Conservation (phyloP, 2,797 vertebrate genomes). For the Chelmon rostratus region DNA sequence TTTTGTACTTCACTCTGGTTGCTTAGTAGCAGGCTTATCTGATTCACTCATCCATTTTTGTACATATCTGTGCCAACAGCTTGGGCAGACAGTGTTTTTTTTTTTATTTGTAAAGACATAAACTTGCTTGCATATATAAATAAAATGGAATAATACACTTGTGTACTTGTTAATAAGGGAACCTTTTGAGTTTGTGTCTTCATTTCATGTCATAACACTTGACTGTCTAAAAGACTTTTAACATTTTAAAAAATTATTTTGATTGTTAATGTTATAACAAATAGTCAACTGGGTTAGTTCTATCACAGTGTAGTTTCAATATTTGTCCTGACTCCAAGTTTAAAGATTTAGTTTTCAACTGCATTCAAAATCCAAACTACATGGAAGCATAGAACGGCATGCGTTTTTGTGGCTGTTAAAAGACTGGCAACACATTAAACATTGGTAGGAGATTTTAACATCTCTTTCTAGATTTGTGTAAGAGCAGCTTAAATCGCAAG, state of each 20-base stretch:
- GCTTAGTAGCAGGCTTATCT: constrained; percentile 96
- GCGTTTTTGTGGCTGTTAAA: neutral
- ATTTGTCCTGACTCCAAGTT: neutral
- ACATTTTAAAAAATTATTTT: neutral
- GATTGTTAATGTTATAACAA: neutral
- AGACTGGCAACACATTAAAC: neutral
- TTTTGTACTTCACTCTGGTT: constrained; percentile 96
- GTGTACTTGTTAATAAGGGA: constrained; percentile 92
- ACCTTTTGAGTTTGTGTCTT: constrained; percentile 66
- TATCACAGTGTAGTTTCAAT: too few relatives aligned
- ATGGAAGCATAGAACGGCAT: neutral
- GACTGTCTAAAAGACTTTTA: neutral
- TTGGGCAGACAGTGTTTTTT: constrained; percentile 92
- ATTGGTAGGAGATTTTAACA: neutral
- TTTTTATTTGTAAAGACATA: constrained; percentile 97
- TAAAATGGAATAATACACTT: constrained; percentile 89
- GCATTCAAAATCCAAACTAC: neutral
- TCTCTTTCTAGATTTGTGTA: neutral
- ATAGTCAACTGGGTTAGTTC: neutral
- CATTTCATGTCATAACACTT: constrained; percentile 47
- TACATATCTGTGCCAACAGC: constrained; percentile 99
- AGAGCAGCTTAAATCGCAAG: neutral
- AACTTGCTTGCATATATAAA: constrained; percentile 98
- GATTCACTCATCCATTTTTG: constrained; percentile 91
- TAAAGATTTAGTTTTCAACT: neutral